Evolutionary conservation across 2,797 vertebrate genomes (phyloP).

Genomic region (Eospalax fontanierii): DNA sequence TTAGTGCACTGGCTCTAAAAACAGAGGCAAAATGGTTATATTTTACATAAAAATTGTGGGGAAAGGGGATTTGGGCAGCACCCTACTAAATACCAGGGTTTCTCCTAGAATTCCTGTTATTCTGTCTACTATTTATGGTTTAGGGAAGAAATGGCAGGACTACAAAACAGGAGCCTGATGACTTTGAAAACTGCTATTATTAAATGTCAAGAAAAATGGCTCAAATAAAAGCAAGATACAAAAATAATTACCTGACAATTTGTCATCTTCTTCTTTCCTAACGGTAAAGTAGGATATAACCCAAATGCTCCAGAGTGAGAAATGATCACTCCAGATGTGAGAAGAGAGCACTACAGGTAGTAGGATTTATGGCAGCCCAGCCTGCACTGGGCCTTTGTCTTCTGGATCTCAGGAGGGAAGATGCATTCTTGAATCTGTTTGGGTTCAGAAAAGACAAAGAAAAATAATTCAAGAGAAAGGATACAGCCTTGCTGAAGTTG

Average conservation of each 20-base stretch:
- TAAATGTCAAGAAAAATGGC: conserved; percentile 25
- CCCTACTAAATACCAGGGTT: not conserved
- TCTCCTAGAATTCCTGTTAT: not conserved
- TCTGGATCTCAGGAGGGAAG: not conserved
- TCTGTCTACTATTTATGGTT: conserved; percentile 9
- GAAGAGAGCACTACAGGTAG: not conserved
- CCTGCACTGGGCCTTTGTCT: not conserved
- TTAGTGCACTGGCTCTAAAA: conserved; percentile 34
- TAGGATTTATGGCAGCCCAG: not conserved
- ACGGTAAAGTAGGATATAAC: not conserved
- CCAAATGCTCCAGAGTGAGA: not conserved
- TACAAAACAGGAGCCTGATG: not conserved
- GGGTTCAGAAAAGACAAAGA: not conserved
- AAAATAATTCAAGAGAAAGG: not conserved
- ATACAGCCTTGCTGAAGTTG: not conserved
- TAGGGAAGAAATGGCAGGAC: not conserved
- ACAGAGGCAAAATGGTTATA: not conserved
- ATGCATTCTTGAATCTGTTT: not conserved
- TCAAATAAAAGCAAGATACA: conserved; percentile 35
- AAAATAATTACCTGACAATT: not conserved
- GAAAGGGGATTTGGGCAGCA: conserved; percentile 21
- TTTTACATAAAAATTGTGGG: conserved; percentile 51
- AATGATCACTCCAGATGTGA: not conserved
- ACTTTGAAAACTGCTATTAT: not conserved
- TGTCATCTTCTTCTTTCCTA: not conserved